These are phyloP conservation scores for Chaetops frenatus DNA, from an alignment of 2,113 vertebrate genomes.

Conservation along the genomic window DNA sequence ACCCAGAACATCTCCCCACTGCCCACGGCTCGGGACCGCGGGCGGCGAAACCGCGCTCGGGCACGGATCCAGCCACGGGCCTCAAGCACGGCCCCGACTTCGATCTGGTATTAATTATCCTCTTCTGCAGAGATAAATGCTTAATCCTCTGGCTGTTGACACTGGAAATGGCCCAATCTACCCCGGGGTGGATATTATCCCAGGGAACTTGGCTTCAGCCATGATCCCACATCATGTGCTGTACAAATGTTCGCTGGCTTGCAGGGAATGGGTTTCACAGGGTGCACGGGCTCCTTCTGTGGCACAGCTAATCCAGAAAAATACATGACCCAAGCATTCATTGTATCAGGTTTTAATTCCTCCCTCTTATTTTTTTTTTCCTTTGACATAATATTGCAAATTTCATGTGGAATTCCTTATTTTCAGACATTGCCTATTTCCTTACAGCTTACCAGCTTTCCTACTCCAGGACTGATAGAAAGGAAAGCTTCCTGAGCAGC, in stretches of 20 bases:
- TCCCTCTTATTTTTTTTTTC: neutral
- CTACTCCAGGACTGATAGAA: neutral
- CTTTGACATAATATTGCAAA: neutral
- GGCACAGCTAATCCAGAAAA: constrained; percentile 15
- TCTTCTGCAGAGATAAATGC: constrained; percentile 56
- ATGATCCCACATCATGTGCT: neutral
- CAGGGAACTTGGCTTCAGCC: constrained; percentile 43
- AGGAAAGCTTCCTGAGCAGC: neutral
- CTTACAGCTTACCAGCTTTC: neutral
- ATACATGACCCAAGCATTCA: neutral
- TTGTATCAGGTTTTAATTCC: constrained; percentile 3
- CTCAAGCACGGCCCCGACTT: neutral
- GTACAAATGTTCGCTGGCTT: constrained; percentile 39
- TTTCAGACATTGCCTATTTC: neutral
- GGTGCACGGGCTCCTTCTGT: neutral
- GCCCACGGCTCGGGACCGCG: fast-evolving
- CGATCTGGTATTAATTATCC: constrained; percentile 64
- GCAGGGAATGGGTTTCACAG: neutral
- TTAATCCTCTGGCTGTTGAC: constrained; percentile 67
- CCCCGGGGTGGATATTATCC: constrained; percentile 30
- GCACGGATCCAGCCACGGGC: neutral
- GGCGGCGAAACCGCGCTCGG: neutral
- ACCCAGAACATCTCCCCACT: neutral
- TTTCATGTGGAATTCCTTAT: neutral
- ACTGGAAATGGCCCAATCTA: constrained; percentile 60